These are phyloP conservation scores for Eristalis arbustorum DNA, from an alignment of 2,888 invertebrate genomes.

Conservation along the genomic window DNA sequence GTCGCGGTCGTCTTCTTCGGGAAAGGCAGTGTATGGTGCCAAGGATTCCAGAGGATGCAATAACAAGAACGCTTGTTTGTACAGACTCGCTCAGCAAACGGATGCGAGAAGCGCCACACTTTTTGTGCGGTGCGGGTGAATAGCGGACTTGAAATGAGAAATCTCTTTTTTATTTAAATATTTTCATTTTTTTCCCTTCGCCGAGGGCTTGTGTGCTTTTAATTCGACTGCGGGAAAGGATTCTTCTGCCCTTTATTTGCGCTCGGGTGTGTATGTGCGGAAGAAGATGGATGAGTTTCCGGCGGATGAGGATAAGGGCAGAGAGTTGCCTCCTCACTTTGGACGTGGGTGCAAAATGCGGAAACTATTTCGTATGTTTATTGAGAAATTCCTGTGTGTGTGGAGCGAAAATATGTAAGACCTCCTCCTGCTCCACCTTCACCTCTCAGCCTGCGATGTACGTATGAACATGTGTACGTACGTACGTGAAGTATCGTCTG, in stretches of 20 bases:
- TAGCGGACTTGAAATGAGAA: slow-evolving; percentile 64
- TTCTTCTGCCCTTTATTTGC: slow-evolving; percentile 41
- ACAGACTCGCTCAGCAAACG: slow-evolving; percentile 55
- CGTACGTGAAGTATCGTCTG: slow-evolving; percentile 31
- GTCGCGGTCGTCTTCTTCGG: slow-evolving; percentile 39
- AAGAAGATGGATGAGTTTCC: slow-evolving; percentile 68
- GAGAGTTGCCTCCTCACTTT: slow-evolving; percentile 43
- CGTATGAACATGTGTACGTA: neutral
- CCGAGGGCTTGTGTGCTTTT: slow-evolving; percentile 52
- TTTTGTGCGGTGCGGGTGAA: slow-evolving; percentile 69
- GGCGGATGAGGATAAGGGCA: slow-evolving; percentile 68
- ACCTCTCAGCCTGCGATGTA: neutral
- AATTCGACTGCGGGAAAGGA: slow-evolving; percentile 64
- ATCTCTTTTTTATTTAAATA: slow-evolving; percentile 70
- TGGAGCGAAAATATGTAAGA: slow-evolving; percentile 56
- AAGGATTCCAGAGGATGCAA: slow-evolving; percentile 69
- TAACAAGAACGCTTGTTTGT: slow-evolving; percentile 70
- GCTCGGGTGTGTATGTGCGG: slow-evolving; percentile 32
- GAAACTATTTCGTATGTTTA: slow-evolving; percentile 78
- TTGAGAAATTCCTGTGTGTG: slow-evolving; percentile 78
- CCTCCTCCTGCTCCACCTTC: slow-evolving; percentile 16
- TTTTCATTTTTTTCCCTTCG: slow-evolving; percentile 32
- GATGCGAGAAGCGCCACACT: slow-evolving; percentile 68
- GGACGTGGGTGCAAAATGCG: slow-evolving; percentile 70
- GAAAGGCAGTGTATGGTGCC: slow-evolving; percentile 62